Percentiles rank a stretch among this genome's conserved stretches.
Conservation (phyloP, 2,888 invertebrate species). For the Scaptomyza cyrtandrae region DNA sequence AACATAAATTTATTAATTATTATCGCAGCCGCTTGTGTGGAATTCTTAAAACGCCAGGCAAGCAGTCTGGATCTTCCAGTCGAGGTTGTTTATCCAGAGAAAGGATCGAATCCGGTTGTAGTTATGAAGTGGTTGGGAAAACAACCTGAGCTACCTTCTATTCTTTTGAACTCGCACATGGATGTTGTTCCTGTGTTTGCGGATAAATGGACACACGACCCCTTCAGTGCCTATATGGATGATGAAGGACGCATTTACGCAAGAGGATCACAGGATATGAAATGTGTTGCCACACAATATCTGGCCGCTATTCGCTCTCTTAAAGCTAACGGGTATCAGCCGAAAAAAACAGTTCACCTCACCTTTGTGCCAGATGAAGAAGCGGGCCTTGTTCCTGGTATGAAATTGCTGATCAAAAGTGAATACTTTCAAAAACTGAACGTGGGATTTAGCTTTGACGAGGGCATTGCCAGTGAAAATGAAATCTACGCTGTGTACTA, state of each 20-base stretch:
- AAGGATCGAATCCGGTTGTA: slow-evolving; percentile 89
- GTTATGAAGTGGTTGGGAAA: slow-evolving; percentile 91
- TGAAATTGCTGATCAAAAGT: slow-evolving; percentile 88
- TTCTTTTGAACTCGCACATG: slow-evolving; percentile 95
- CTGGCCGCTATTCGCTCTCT: slow-evolving; percentile 89
- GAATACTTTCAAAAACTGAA: slow-evolving; percentile 89
- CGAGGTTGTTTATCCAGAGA: slow-evolving; percentile 85
- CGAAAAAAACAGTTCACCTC: slow-evolving; percentile 88
- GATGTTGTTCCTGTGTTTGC: slow-evolving; percentile 98
- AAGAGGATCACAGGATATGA: slow-evolving; percentile 95
- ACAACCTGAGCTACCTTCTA: slow-evolving; percentile 88
- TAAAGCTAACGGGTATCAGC: slow-evolving; percentile 85
- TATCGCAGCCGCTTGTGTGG: slow-evolving; percentile 88
- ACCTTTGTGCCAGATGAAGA: slow-evolving; percentile 87
- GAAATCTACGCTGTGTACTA: slow-evolving; percentile 87
- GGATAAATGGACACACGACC: slow-evolving; percentile 94
- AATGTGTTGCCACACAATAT: slow-evolving; percentile 91
- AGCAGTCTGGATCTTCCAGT: slow-evolving; percentile 88
- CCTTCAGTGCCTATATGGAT: slow-evolving; percentile 94
- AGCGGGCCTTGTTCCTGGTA: slow-evolving; percentile 89
- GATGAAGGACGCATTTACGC: slow-evolving; percentile 93
- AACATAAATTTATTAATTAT: not conserved
- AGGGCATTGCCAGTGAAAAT: slow-evolving; percentile 89
- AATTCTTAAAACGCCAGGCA: slow-evolving; percentile 91
- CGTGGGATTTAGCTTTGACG: slow-evolving; percentile 91